Evolutionary conservation across 2,888 invertebrate genomes (phyloP).

Genomic region (Hyposoter dolosus): DNA sequence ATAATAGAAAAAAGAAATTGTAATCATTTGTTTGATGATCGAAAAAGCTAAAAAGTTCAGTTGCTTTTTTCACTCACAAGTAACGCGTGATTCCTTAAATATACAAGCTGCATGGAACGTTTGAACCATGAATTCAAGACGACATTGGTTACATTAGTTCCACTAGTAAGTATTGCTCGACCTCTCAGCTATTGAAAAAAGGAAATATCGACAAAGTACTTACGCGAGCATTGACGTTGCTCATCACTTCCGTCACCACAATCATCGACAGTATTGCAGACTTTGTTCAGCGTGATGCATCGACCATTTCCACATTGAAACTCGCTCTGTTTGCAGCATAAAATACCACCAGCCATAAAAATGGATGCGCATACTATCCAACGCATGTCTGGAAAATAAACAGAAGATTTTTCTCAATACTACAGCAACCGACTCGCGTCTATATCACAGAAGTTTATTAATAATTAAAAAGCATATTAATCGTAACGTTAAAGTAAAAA

Average conservation of each 20-base stretch:
- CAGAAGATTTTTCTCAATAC: slow-evolving; percentile 33
- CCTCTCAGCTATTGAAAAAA: slow-evolving; percentile 33
- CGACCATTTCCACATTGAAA: slow-evolving; percentile 85
- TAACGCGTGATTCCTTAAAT: neutral
- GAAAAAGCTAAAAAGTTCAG: too few relatives aligned
- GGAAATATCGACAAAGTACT: slow-evolving; percentile 84
- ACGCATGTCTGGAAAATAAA: slow-evolving; percentile 79
- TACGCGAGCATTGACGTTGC: slow-evolving; percentile 91
- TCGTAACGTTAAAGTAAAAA: too few relatives aligned
- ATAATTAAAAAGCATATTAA: too few relatives aligned
- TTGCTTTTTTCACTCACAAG: too few relatives aligned
- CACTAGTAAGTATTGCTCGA: neutral
- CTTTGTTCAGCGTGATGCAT: slow-evolving; percentile 91
- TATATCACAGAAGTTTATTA: neutral
- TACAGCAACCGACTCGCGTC: neutral
- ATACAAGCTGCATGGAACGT: neutral
- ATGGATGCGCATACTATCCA: slow-evolving; percentile 80
- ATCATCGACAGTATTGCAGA: slow-evolving; percentile 92
- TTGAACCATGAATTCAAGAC: neutral
- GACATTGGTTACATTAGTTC: neutral
- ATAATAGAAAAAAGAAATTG: too few relatives aligned
- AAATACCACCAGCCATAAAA: slow-evolving; percentile 77
- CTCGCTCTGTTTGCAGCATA: slow-evolving; percentile 86
- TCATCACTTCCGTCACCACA: slow-evolving; percentile 93
- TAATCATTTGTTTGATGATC: too few relatives aligned